These are phyloP conservation scores for Salvelinus alpinus DNA, from an alignment of 2,113 vertebrate genomes.

Conservation along the genomic window DNA sequence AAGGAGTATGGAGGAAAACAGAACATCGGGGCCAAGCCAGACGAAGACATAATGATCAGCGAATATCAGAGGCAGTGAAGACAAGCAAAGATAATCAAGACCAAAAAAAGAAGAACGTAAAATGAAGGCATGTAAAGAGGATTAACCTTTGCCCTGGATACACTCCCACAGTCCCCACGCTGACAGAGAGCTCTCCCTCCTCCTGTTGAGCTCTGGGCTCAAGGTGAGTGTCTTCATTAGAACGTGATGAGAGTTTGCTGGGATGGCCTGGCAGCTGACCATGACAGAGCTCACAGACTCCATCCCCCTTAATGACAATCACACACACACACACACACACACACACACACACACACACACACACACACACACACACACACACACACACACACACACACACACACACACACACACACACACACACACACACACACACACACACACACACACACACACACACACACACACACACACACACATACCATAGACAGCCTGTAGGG, in stretches of 20 bases:
- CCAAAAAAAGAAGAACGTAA: neutral
- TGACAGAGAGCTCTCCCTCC: conserved; percentile 23
- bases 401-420: neutral
- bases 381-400: conserved; percentile 1
- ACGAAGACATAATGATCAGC: neutral
- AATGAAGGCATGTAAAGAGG: conserved; percentile 7
- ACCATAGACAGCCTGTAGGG: neutral
- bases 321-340: neutral
- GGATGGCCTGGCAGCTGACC: conserved; percentile 19
- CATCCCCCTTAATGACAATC: neutral
- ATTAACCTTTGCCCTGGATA: conserved; percentile 16
- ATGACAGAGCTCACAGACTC: conserved; percentile 6
- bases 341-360: neutral
- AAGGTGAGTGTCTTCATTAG: conserved; percentile 37
- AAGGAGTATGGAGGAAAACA: neutral
- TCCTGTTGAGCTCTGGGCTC: conserved; percentile 13
- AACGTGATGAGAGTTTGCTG: conserved; percentile 25
- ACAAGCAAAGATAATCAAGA: neutral
- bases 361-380: conserved; percentile 1
- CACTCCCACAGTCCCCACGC: conserved; percentile 11
- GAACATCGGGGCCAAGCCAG: too few species aligned
- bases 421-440: conserved; percentile 1
- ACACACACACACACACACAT: neutral
- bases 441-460: conserved; percentile 1
- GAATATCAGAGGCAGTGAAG: neutral